Evolutionary conservation across 1,140 invertebrate genomes (phyloP), one percentile per base, ranked within the genome.

Genomic region (Epicauta chinensis): DNA sequence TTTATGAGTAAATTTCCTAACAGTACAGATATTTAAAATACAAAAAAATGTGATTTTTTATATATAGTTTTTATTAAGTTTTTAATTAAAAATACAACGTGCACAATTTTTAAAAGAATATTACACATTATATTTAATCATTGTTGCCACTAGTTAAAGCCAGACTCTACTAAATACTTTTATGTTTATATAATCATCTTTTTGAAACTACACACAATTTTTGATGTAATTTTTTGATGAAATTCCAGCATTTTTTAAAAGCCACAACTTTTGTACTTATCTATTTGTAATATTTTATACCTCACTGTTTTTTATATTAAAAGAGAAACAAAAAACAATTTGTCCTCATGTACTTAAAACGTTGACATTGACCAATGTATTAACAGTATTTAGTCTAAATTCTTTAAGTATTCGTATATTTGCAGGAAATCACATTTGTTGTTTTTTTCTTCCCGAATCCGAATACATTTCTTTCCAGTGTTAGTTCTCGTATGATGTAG

Each of bases 201-300:
- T n/a, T n/a, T n/a, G n/a, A n/a, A n/a, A n/a, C n/a, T n/a, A n/a
- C n/a, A n/a, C n/a, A n/a, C n/a, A n/a, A n/a, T n/a, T n/a, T n/a
- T n/a, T n/a, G n/a, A n/a, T n/a, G 12, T 43, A 51, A 13, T 23
- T 23, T 23, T 23, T 1, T n/a, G n/a, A n/a, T n/a, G 7, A 23
- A 23, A 2, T 23, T 23, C 7, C 7, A 48, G 17, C 32, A 30
- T 31, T 39, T 40, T 53, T 48, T 48, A 56, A 32, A 51, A 37
- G n/a, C n/a, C 44, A 44, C 29, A 38, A 39, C 32, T 58, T 62
- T 62, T 60, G 51, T 60, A 59, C 55, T 23, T 23, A 23, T 23
- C 55, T 56, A 57, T 61, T 63, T 60, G 41, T 60, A 60, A 60
- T 60, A 38, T 61, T 63, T 65, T 65, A 59, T 65, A 65, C 63